Percentiles rank a stretch among this genome's conserved stretches.
Evolutionary conservation across 2,888 invertebrate genomes (phyloP).

Genomic region (Cephalotes varians): DNA sequence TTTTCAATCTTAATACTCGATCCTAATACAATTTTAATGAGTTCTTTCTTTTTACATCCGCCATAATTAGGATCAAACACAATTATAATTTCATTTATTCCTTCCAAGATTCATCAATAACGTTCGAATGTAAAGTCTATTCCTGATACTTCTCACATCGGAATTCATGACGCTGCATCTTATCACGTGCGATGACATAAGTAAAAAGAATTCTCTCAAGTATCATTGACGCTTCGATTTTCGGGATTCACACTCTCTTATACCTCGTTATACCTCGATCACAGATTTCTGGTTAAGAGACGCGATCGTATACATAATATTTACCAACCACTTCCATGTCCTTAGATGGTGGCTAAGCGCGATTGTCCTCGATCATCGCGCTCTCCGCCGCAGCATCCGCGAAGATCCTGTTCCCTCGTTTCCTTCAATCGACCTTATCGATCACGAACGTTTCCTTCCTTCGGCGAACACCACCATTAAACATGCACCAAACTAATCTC

Average conservation of each 20-base stretch:
- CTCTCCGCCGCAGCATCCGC: constrained; percentile 6
- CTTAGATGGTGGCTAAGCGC: not conserved
- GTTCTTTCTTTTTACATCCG: not conserved
- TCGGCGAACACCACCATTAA: constrained; percentile 30
- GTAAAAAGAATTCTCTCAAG: not conserved
- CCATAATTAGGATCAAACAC: not conserved
- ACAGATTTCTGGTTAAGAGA: not conserved
- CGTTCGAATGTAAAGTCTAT: not conserved
- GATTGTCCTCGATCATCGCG: constrained; percentile 7
- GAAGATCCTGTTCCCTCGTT: constrained; percentile 6
- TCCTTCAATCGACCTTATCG: constrained; percentile 32
- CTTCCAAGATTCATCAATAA: not conserved
- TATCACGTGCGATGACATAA: not conserved
- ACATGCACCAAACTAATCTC: constrained; percentile 39
- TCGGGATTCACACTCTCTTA: not conserved
- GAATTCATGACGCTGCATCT: constrained; percentile 18
- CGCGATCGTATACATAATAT: not conserved
- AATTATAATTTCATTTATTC: not conserved
- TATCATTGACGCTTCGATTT: constrained; percentile 36
- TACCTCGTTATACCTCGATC: too few species aligned
- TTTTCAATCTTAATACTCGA: not conserved
- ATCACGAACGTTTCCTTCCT: constrained; percentile 27
- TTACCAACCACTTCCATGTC: constrained; percentile 26
- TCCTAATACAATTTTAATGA: not conserved
- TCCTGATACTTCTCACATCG: not conserved